Evolutionary conservation across 2,113 vertebrate genomes (phyloP).

Genomic region (Scatophagus argus): DNA sequence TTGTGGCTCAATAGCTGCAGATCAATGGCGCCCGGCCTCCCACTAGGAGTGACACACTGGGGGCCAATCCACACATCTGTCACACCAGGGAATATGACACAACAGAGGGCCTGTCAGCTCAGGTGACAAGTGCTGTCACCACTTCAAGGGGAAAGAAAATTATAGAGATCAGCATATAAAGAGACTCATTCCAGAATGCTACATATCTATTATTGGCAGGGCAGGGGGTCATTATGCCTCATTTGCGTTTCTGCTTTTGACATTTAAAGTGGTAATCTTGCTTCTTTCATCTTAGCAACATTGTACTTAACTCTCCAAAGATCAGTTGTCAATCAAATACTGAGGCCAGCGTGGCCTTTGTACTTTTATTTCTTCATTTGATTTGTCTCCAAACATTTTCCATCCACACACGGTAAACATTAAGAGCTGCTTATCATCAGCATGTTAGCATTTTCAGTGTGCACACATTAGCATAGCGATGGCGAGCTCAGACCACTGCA

Average conservation of each 20-base stretch:
- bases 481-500: no score
- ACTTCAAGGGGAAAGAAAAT: conserved; percentile 5
- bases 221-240: conserved; percentile 1
- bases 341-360: not conserved
- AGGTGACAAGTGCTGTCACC: conserved; percentile 38
- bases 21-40: conserved; percentile 34
- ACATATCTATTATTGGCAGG: conserved; percentile 34
- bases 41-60: conserved; percentile 26
- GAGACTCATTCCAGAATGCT: conserved; percentile 8
- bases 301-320: conserved; percentile 5
- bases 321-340: conserved; percentile 41
- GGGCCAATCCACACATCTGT: conserved; percentile 33
- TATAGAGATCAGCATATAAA: conserved; percentile 21
- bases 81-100: conserved; percentile 27
- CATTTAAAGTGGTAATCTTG: conserved; percentile 39
- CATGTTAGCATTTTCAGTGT: not conserved
- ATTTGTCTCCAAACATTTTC: not conserved
- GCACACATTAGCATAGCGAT: not conserved
- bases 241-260: conserved; percentile 43
- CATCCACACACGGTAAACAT: not conserved
- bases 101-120: conserved; percentile 37
- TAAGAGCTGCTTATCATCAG: not conserved
- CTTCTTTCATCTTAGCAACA: conserved; percentile 19
- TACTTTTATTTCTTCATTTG: not conserved
- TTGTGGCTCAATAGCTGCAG: conserved; percentile 25